Evolutionary conservation across 1,140 invertebrate genomes (phyloP), one percentile per base, ranked within the genome.

Genomic region (Procambarus clarkii): DNA sequence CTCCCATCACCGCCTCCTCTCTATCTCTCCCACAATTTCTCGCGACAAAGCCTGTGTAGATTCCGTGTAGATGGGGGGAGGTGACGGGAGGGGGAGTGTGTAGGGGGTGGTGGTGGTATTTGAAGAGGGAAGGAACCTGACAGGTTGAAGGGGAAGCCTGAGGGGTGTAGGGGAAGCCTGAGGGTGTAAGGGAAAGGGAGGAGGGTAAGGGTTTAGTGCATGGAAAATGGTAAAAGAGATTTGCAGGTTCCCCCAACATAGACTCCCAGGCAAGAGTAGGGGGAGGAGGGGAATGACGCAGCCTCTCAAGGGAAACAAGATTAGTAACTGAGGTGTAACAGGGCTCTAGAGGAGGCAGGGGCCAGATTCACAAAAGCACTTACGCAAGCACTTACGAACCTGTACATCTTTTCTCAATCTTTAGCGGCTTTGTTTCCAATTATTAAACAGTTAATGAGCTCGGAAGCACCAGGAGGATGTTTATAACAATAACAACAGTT

Each of bases 1-100:
- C 50, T 3, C 8, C 79, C 79, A 58, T 58, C 79, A 34, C 79
- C n/a, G 21, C 50, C 64, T 9, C 45, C 7, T 60, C 58, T n/a
- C 21, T 21, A 83, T 83, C 54, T 60, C 48, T 15, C 3, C 58
- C 15, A 83, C 58, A 83, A 83, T 83, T 60, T 64, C 58, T 83
- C 79, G 79, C 54, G 79, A 81, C 79, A 81, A 81, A 81, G 79
- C 79, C 79, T n/a, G 21, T 50, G 48, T n/a, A 34, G 79, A 81
- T 81, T 80, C 79, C 34, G 21, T 81, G 79, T 2, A 34, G 54
- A 13, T 48, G 48, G 79, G 79, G 48, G 45, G 78, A 58, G 79
- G 50, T 24, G 69, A 24, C 21, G 79, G 48, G 79, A 45, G 18
- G 79, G 79, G 79, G 50, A 81, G 34, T 34, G 34, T 0, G 34